phyloP scores from a whole-genome alignment of 2,888 invertebrate genomes.

The Drosophila histrio region DNA sequence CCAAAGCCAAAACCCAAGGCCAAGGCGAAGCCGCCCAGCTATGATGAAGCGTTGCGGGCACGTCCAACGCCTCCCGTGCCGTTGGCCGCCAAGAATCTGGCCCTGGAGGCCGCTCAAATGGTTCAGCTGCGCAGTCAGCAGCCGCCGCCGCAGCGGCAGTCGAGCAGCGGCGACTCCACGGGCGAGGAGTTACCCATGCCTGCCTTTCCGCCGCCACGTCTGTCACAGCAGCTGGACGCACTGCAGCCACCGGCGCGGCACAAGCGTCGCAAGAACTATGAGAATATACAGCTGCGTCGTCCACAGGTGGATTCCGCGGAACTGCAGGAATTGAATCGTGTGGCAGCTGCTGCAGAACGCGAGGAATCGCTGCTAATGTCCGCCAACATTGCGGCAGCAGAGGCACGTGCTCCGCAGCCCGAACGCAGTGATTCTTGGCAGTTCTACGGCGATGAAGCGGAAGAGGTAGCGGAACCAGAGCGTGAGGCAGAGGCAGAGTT shows the following conservation, averaged over 20 bases:
- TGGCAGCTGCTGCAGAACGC: conserved; percentile 66
- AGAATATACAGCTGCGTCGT: conserved; percentile 77
- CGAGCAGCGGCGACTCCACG: conserved; percentile 51
- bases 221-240: conserved; percentile 70
- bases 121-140: conserved; percentile 54
- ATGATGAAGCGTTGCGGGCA: conserved; percentile 77
- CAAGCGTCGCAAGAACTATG: conserved; percentile 81
- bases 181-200: conserved; percentile 81
- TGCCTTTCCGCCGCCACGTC: conserved; percentile 80
- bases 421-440: conserved; percentile 84
- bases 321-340: conserved; percentile 72
- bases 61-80: conserved; percentile 52
- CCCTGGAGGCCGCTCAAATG: conserved; percentile 57
- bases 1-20: conserved; percentile 51
- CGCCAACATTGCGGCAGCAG: conserved; percentile 68
- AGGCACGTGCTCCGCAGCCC: conserved; percentile 77
- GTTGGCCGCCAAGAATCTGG: conserved; percentile 57
- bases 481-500: background rate
- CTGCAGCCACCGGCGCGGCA: conserved; percentile 77
- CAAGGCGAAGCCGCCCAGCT: conserved; percentile 77
- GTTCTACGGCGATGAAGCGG: conserved; percentile 74
- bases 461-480: conserved; percentile 14
- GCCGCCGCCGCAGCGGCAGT: conserved; percentile 39
- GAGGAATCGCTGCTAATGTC: conserved; percentile 75
- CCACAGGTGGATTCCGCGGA: conserved; percentile 80